Evolutionary conservation across 2,888 invertebrate species (phyloP), one percentile per base, ranked within the genome.

Genomic region (Drosophila nr. medialis): DNA sequence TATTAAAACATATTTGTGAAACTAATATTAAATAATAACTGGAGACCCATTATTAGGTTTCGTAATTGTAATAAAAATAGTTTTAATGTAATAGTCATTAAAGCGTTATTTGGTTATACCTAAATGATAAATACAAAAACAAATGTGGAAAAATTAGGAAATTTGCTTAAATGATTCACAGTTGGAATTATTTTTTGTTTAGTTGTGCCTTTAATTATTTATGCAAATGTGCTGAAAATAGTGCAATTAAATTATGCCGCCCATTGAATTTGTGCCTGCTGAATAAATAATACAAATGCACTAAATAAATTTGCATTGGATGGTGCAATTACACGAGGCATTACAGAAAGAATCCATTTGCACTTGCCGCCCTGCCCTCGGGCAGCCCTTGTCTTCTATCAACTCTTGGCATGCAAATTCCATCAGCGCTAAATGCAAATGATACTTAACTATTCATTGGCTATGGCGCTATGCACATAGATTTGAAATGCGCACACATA

Each of bases 381-480:
- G 45, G 18, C 45, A 45, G 2, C 11, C 24, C 24, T 30, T 13
- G 4, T 24, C 32, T 29, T 64, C 32, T 49, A 32, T 56, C 55
- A 32, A 34, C 50, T 27, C 56, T 61, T 68, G 64, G 73, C 75
- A 81, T 76, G 74, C 50, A 69, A 83, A 69, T 81, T 65, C 74
- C 82, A 83, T 84, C 82, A 81, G 70, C 51, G 59, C 53, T 60
- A 50, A 71, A 76, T 72, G 78, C 66, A 75, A 83, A 73, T 72
- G 75, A 73, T 67, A 65, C 70, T 81, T 71, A 83, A 86, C 67
- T 86, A 83, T 76, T 79, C 81, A 84, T 79, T 79, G 74, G 72
- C 73, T 72, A 54, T 56, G 42, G 49, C 63, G 61, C 3, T 13
- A 11, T 27, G 15, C 27, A 80, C 60, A 72, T 64, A 15, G 21